Percentiles rank a stretch among this genome's conserved stretches.
phyloP scores from a whole-genome alignment of 1,140 invertebrate species.

The Magallana ariakensis region DNA sequence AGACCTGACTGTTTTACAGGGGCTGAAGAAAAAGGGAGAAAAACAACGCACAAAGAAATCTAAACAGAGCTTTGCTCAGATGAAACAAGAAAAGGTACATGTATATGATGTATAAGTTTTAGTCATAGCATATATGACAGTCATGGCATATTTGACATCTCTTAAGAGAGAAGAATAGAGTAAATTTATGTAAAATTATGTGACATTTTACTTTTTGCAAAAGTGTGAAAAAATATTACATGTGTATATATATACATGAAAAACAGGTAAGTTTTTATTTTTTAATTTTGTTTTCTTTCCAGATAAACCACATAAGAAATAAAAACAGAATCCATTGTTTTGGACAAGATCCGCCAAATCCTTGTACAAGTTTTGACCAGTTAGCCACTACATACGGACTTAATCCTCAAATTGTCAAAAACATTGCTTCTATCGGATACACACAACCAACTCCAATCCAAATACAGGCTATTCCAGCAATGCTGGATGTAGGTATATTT shows the following conservation, averaged over 20 bases:
- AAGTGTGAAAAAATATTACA: too few relatives aligned
- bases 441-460: constrained; percentile 93
- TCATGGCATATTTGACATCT: too few relatives aligned
- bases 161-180: too few relatives aligned
- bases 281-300: not conserved
- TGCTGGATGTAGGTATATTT: constrained; percentile 83
- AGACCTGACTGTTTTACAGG: constrained; percentile 57
- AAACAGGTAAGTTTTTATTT: too few relatives aligned
- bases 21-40: constrained; percentile 32
- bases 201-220: too few relatives aligned
- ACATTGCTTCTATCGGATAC: constrained; percentile 88
- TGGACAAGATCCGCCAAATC: constrained; percentile 88
- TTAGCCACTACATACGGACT: constrained; percentile 79
- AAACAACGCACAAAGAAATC: constrained; percentile 48
- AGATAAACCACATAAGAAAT: constrained; percentile 89
- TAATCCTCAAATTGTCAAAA: constrained; percentile 84
- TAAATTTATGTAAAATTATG: too few relatives aligned
- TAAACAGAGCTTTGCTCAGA: constrained; percentile 7
- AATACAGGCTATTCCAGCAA: constrained; percentile 94
- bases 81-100: constrained; percentile 66
- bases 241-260: too few relatives aligned
- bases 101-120: constrained; percentile 52
- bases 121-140: too few relatives aligned
- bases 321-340: constrained; percentile 87
- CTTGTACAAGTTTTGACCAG: constrained; percentile 86